These are phyloP conservation scores for Drosophila antonietae DNA, from an alignment of 2,888 invertebrate species.

Conservation along the genomic window DNA sequence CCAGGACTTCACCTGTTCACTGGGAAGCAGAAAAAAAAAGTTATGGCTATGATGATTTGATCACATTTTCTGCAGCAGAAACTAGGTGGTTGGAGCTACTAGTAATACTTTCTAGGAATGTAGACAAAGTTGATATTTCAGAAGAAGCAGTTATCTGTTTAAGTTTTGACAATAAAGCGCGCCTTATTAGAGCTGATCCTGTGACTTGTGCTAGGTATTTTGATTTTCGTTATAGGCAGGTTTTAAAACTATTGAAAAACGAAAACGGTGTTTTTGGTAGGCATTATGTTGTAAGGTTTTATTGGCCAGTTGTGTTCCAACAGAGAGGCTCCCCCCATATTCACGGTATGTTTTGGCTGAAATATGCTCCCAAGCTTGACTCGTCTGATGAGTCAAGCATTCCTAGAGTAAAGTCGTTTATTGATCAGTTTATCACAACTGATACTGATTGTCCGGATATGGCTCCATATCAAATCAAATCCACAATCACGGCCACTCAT, in stretches of 20 bases:
- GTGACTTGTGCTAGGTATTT: background rate
- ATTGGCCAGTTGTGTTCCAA: background rate
- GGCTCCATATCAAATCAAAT: background rate
- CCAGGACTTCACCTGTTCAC: too few relatives aligned
- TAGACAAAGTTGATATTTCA: background rate
- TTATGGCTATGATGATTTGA: background rate
- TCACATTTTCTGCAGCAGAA: too few relatives aligned
- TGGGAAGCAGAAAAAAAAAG: background rate
- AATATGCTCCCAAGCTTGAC: background rate
- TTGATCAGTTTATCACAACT: background rate
- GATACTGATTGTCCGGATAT: background rate
- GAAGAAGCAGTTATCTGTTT: background rate
- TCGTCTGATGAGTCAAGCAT: background rate
- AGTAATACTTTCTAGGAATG: background rate
- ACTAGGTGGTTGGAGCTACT: background rate
- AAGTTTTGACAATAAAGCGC: background rate
- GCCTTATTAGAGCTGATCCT: background rate
- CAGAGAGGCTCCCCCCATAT: background rate
- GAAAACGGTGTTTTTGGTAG: background rate
- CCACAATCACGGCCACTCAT: background rate
- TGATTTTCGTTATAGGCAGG: background rate
- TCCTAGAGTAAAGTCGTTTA: background rate
- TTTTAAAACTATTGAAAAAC: background rate
- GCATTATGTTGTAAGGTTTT: background rate
- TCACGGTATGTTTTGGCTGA: background rate